Conservation (phyloP, 2,888 invertebrate genomes). For the Rhagonycha lutea region DNA sequence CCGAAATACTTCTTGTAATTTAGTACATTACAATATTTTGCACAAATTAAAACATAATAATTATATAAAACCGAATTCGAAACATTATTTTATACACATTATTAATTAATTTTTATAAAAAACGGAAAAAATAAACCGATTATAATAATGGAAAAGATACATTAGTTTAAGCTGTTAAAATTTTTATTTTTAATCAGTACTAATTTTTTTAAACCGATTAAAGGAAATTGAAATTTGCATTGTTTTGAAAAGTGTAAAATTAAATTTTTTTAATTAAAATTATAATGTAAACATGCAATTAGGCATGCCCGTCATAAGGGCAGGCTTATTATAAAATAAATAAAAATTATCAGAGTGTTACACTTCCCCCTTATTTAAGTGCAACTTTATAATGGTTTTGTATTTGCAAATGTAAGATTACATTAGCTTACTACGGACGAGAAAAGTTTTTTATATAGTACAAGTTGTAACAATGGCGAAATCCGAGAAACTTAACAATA, state of each 20-base stretch:
- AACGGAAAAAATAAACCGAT: neutral
- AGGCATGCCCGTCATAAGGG: neutral
- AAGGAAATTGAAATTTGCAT: neutral
- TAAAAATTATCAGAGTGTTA: neutral
- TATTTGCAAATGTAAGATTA: slow-evolving; percentile 22
- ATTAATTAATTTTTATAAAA: neutral
- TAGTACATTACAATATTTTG: too few species aligned
- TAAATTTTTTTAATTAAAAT: neutral
- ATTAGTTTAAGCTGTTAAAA: neutral
- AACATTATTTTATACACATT: too few species aligned
- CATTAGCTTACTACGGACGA: slow-evolving; percentile 19
- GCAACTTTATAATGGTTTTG: slow-evolving; percentile 14
- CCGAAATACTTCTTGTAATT: too few species aligned
- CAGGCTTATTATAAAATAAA: neutral
- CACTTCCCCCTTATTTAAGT: neutral
- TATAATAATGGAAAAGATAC: neutral
- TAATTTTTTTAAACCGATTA: neutral
- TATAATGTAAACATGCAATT: neutral
- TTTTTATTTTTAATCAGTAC: neutral
- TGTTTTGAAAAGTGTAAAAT: neutral
- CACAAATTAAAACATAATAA: too few species aligned
- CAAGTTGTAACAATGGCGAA: slow-evolving; percentile 24
- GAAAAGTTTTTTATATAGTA: slow-evolving; percentile 22
- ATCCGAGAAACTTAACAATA: slow-evolving; percentile 16
- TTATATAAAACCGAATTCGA: too few species aligned